Percentiles rank a stretch among this genome's conserved stretches.
Conservation (phyloP, 2,888 invertebrate genomes). For the Acanthoscelides obtectus region DNA sequence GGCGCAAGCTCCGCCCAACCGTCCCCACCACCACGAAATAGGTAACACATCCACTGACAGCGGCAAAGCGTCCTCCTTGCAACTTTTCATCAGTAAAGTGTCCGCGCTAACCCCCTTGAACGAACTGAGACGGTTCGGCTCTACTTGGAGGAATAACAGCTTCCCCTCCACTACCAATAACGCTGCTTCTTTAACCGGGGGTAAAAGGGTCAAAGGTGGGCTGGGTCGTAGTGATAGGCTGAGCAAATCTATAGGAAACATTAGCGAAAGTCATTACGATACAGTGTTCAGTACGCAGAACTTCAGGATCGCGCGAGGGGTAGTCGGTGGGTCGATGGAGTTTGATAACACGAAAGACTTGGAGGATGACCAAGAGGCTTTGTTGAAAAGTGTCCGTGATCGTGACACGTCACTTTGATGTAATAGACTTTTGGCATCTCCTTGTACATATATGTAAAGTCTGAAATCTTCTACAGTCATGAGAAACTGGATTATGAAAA, state of each 20-base stretch:
- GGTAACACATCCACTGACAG: constrained; percentile 51
- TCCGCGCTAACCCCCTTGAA: constrained; percentile 38
- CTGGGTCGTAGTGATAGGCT: constrained; percentile 39
- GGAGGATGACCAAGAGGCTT: constrained; percentile 11
- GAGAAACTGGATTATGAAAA: not conserved
- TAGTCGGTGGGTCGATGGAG: constrained; percentile 8
- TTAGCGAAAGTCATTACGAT: constrained; percentile 51
- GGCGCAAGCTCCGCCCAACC: constrained; percentile 34
- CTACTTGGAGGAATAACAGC: constrained; percentile 41
- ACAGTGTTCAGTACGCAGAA: constrained; percentile 52
- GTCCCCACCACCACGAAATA: constrained; percentile 58
- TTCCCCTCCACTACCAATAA: constrained; percentile 37
- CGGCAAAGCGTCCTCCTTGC: constrained; percentile 30
- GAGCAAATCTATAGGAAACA: constrained; percentile 46
- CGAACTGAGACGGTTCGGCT: constrained; percentile 37
- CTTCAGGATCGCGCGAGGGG: constrained; percentile 44
- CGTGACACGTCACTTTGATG: not conserved
- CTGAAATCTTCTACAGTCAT: not conserved
- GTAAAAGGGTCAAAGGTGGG: constrained; percentile 23
- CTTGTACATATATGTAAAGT: not conserved
- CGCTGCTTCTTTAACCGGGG: constrained; percentile 25
- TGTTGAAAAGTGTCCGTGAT: not conserved
- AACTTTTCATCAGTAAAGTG: constrained; percentile 40
- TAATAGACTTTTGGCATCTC: not conserved
- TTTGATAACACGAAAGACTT: constrained; percentile 14